Percentiles rank a stretch among this genome's conserved stretches.
Conservation (phyloP, 2,113 vertebrate species). For the Platysternon megacephalum region DNA sequence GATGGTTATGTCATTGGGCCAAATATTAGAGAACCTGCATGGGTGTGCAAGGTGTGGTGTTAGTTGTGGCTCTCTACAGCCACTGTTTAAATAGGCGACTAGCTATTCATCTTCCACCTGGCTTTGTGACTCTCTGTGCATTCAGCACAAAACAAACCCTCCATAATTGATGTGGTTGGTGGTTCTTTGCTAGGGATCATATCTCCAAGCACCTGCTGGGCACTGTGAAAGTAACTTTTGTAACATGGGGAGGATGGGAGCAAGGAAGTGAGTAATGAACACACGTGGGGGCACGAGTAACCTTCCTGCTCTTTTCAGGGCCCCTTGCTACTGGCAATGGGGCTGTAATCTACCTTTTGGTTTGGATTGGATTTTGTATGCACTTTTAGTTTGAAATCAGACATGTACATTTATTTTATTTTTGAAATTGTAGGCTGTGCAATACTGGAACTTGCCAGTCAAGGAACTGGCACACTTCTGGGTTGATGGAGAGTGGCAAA, state of each 20-base stretch:
- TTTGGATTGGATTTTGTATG: background rate
- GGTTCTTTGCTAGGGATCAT: background rate
- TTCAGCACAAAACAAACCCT: accelerated
- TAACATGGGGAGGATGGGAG: accelerated
- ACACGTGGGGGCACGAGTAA: background rate
- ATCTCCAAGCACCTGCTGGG: accelerated
- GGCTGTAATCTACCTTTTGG: background rate
- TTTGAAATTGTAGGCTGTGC: background rate
- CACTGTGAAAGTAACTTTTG: accelerated
- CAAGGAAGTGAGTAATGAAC: accelerated
- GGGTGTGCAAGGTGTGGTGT: accelerated
- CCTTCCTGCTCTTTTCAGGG: background rate
- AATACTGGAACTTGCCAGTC: background rate
- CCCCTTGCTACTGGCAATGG: background rate
- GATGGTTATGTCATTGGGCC: accelerated
- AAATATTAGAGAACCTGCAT: accelerated
- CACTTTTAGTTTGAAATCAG: background rate
- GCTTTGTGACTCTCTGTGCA: accelerated
- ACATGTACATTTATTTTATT: background rate
- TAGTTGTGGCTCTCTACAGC: background rate
- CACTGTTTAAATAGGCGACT: background rate
- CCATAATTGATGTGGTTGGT: accelerated
- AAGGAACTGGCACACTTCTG: background rate
- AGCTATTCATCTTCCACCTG: background rate
- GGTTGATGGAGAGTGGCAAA: background rate